Evolutionary conservation across 2,113 vertebrate species (phyloP).

Genomic region (Plecturocebus donacophilus): DNA sequence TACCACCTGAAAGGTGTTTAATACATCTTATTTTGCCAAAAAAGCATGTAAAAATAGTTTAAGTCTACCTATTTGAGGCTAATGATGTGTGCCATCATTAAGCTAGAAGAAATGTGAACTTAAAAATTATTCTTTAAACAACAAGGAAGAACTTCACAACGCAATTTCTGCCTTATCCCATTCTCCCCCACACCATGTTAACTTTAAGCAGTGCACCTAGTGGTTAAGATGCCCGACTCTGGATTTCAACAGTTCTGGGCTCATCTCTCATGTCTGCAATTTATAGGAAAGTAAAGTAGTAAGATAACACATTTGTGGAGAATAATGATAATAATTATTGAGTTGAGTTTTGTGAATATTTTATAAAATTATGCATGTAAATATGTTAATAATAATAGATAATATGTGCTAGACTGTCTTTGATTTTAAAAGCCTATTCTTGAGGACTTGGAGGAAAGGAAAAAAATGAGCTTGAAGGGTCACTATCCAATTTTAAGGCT

Average conservation of each 20-base stretch:
- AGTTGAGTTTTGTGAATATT: neutral
- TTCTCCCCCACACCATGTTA: neutral
- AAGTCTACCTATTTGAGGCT: constrained; percentile 55
- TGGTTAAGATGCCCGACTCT: neutral
- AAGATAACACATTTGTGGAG: neutral
- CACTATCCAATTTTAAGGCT: constrained; percentile 25
- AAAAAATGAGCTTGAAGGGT: constrained; percentile 36
- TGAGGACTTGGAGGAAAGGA: neutral
- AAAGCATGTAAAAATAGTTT: constrained; percentile 61
- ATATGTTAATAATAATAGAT: constrained; percentile 6
- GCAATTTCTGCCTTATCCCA: neutral
- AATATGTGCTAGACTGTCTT: neutral
- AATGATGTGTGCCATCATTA: constrained; percentile 64
- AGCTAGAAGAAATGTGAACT: constrained; percentile 55
- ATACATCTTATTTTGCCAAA: constrained; percentile 55
- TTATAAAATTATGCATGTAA: neutral
- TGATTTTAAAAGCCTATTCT: constrained; percentile 25
- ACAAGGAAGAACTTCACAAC: neutral
- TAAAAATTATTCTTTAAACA: constrained; percentile 32
- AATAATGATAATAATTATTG: neutral
- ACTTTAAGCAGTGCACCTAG: neutral
- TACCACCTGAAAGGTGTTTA: neutral
- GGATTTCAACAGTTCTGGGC: neutral
- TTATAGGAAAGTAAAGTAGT: neutral
- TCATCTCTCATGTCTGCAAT: neutral